Evolutionary conservation across 2,113 vertebrate genomes (phyloP), one percentile per base, ranked within the genome.

Genomic region (Eurypyga helias): DNA sequence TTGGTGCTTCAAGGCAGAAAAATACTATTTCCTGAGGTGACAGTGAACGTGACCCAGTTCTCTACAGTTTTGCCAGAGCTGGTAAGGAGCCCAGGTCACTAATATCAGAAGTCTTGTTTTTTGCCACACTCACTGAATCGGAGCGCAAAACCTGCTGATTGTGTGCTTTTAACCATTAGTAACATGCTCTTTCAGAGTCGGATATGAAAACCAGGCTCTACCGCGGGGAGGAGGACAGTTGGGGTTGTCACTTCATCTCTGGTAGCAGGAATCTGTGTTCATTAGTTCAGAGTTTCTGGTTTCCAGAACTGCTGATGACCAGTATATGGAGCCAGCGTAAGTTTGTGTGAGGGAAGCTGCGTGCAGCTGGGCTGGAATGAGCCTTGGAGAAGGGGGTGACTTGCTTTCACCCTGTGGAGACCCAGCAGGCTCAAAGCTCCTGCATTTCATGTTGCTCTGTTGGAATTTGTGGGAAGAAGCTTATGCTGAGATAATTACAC

Each of bases 21-120:
- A 94, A 82, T 67, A 71, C 24, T 46, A 46, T 83, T 97, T 95
- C 87, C 91, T 95, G 87, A 84, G 7, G 65, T 96, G 94, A 81
- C 77, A 91, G 20, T 43, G 69, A 87, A 78, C 46, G 31, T 54
- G 81, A 86, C 65, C 41, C 58, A 89, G 72, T 78, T 92, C 69
- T 89, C 38, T 91, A 16, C 33, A 28, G 72, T 83, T 91, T 69
- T 89, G 86, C 76, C 83, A 81, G 83, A 51, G 83, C 91, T 96
- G 91, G 75, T 92, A 38, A 93, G 71, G 54, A 97, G 91, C 91
- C 80, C 87, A 82, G 89, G 67, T 88, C 71, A 15, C 66, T 36
- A 71, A 1, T 62, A 80, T 33, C 76, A 71, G 38, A 43, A 92
- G 4, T 33, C 60, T 71, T 93, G 82, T 91, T 91, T 90, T 88